Percentiles rank a stretch among this genome's conserved stretches.
phyloP scores from a whole-genome alignment of 2,888 invertebrate genomes.

The Coelopa pilipes region DNA sequence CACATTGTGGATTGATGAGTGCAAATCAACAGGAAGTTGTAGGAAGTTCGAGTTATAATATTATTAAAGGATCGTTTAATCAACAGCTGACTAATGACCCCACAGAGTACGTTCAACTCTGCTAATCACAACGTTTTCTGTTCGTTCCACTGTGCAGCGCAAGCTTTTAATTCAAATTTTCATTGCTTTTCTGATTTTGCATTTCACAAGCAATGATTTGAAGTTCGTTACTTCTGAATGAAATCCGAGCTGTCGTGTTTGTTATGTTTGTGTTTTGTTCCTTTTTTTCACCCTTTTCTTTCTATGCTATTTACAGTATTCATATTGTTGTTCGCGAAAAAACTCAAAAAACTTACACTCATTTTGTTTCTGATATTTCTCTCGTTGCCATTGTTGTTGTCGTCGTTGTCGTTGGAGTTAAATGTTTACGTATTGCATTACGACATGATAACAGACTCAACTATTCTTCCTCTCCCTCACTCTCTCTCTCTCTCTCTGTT shows the following conservation, averaged over 20 bases:
- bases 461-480: background rate
- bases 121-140: too few relatives aligned
- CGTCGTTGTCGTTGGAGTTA: background rate
- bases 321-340: background rate
- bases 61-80: background rate
- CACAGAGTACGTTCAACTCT: background rate
- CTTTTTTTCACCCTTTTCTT: background rate
- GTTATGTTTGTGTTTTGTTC: background rate
- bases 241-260: background rate
- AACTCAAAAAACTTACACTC: background rate
- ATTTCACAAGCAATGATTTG: background rate
- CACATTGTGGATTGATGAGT: too few relatives aligned
- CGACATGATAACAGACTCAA: slow-evolving; percentile 13
- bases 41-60: too few relatives aligned
- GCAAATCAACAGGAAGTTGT: too few relatives aligned
- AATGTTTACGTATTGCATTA: slow-evolving; percentile 11
- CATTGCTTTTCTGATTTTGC: background rate
- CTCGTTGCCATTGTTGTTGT: background rate
- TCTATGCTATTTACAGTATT: background rate
- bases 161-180: too few relatives aligned
- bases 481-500: background rate
- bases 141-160: too few relatives aligned
- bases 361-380: background rate
- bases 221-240: slow-evolving; percentile 9
- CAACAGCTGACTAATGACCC: background rate